Evolutionary conservation across 30 jellyfish, hydroid and myxozoan species (phyloP), one percentile per base, ranked within the genome.

Genomic region (Nemopilema nomurai): DNA sequence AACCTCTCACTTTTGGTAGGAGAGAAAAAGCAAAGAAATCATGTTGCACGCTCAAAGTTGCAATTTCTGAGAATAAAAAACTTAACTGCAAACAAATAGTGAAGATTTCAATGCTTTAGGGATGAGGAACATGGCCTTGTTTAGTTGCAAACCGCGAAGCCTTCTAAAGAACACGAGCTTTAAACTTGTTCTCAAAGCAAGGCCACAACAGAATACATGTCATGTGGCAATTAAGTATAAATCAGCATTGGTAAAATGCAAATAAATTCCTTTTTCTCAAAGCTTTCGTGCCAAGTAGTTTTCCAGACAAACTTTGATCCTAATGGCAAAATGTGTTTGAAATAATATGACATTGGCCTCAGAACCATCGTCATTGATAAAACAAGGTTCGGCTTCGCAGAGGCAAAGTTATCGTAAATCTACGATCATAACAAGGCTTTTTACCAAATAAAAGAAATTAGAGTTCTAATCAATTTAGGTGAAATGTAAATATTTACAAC

Each of bases 401-500:
- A 3, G 57, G 57, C 57, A 3, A 13, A 41, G 57, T 13, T 41
- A 13, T 3, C 57, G 57, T 41, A 41, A 41, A 41, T 41, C 13
- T 3, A 41, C 57, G 57, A 41, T 41, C 57, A 41, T 41, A 13
- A 13, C 9, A 3, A 41, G 23, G 22, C 16, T 20, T 23, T 18
- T 17, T 32, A 67, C 30, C 23, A 29, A 18, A 51, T 20, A 62
- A 77, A 77, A 23, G 75, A 62, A 77, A 77, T 77, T 53, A 77
- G 66, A 31, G 28, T 20, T 25, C 24, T 31, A 66, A 77, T 77
- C 87, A 62, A 62, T 32, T 77, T 57, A 32, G 62, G 71, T 63
- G 33, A 49, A 77, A 57, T 77, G 25, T 57, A 26, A 64, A 69
- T 77, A 77, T 77, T 77, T 77, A 77, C 87, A 77, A 50, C 87